These are phyloP conservation scores for Mus spicilegus DNA, from an alignment of 2,113 vertebrate genomes.

Conservation along the genomic window DNA sequence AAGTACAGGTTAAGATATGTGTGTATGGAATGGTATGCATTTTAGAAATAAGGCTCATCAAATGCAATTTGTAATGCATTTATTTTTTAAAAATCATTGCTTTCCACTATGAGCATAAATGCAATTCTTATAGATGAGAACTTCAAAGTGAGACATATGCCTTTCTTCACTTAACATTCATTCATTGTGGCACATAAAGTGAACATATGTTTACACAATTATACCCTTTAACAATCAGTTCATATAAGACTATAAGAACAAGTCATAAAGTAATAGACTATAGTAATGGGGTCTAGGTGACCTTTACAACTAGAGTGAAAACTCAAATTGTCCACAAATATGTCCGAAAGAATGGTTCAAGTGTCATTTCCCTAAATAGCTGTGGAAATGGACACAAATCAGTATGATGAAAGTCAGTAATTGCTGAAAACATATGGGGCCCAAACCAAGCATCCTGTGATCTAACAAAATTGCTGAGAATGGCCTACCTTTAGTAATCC, in stretches of 20 bases:
- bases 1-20: neutral
- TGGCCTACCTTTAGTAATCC: slow-evolving; percentile 22
- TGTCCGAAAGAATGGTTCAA: slow-evolving; percentile 34
- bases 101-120: neutral
- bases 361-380: slow-evolving; percentile 43
- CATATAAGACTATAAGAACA: neutral
- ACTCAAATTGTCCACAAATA: slow-evolving; percentile 55
- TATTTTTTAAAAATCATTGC: neutral
- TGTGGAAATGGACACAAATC: slow-evolving; percentile 28
- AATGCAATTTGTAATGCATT: neutral
- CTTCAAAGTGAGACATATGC: neutral
- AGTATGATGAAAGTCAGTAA: neutral
- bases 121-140: slow-evolving; percentile 18
- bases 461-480: slow-evolving; percentile 41
- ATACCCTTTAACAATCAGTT: slow-evolving; percentile 15
- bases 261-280: neutral
- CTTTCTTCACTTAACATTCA: slow-evolving; percentile 18
- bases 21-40: neutral
- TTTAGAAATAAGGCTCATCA: neutral
- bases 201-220: slow-evolving; percentile 2
- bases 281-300: slow-evolving; percentile 50
- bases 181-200: slow-evolving; percentile 45
- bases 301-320: slow-evolving; percentile 16
- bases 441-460: neutral
- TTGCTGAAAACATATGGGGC: neutral